These are phyloP conservation scores for Sisor rabdophorus DNA, from an alignment of 2,113 vertebrate genomes.

Conservation along the genomic window DNA sequence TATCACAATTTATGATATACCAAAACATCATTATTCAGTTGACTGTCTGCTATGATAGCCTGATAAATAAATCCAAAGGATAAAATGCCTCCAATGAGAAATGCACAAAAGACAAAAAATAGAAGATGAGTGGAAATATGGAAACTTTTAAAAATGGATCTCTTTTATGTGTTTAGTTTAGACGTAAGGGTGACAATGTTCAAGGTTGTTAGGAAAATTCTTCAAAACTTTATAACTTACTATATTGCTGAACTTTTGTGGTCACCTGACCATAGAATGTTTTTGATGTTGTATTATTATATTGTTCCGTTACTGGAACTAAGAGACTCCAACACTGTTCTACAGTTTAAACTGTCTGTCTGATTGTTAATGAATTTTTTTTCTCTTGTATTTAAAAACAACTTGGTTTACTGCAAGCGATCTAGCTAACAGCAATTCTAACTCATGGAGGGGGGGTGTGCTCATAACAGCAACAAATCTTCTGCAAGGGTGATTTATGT, in stretches of 20 bases:
- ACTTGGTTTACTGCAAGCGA: neutral
- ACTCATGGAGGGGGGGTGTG: neutral
- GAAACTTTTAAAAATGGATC: neutral
- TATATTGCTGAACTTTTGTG: too few species aligned
- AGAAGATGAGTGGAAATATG: neutral
- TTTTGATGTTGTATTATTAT: neutral
- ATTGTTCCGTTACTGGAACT: too few species aligned
- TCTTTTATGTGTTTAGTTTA: neutral
- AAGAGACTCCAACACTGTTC: too few species aligned
- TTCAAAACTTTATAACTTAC: neutral
- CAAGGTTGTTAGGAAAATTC: neutral
- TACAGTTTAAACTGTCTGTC: neutral
- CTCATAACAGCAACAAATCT: neutral
- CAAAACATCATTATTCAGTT: neutral
- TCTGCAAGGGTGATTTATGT: constrained; percentile 31
- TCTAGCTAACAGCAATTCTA: neutral
- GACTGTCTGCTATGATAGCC: too few species aligned
- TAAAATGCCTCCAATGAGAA: neutral
- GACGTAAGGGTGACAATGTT: neutral
- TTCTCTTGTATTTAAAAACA: neutral
- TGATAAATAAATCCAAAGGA: neutral
- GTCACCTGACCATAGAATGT: too few species aligned
- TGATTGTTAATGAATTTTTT: neutral
- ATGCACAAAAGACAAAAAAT: too few species aligned
- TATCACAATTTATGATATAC: neutral